phyloP scores from a whole-genome alignment of 2,113 vertebrate genomes.

The Etia nguti region DNA sequence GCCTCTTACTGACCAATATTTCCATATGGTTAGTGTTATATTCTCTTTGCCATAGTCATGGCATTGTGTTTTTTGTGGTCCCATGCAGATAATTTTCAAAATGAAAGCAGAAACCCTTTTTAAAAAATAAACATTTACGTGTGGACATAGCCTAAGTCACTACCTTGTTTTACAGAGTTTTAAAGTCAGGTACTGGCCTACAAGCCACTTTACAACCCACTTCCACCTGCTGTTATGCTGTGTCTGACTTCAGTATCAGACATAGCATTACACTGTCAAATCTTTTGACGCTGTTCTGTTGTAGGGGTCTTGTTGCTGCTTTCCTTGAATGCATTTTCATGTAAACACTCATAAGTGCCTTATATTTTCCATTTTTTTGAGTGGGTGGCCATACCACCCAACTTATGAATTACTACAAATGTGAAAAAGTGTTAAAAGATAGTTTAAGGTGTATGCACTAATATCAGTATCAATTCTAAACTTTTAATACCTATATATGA shows the following conservation, averaged over 20 bases:
- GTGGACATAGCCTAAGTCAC: neutral
- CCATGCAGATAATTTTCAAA: neutral
- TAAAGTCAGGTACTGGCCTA: neutral
- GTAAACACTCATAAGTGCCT: neutral
- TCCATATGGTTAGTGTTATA: neutral
- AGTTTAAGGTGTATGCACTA: neutral
- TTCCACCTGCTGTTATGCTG: neutral
- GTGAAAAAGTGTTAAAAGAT: neutral
- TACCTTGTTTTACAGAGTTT: neutral
- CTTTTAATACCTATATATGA: neutral
- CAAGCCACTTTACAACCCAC: neutral
- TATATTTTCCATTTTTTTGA: neutral
- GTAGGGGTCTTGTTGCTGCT: neutral
- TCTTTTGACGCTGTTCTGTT: neutral
- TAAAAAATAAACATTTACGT: rapidly evolving
- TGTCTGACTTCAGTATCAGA: neutral
- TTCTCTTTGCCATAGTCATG: neutral
- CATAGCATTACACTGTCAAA: neutral
- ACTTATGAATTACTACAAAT: neutral
- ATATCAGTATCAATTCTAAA: neutral
- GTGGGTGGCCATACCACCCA: neutral
- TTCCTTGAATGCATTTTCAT: neutral
- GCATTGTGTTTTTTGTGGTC: neutral
- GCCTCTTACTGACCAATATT: neutral
- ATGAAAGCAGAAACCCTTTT: neutral